These are phyloP conservation scores for Sarcophaga variegata DNA, from an alignment of 2,888 invertebrate species.

Conservation along the genomic window DNA sequence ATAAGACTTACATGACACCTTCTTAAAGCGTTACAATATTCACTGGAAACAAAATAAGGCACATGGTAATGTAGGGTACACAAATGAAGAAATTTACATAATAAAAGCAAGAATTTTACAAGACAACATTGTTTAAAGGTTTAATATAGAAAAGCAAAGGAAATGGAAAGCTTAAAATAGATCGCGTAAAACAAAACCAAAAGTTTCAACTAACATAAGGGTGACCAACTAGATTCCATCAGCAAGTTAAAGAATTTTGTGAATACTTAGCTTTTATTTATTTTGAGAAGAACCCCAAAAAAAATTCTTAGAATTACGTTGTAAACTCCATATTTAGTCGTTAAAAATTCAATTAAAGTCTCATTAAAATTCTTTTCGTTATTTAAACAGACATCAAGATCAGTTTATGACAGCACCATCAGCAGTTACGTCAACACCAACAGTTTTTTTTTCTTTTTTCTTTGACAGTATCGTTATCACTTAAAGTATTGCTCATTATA, in stretches of 20 bases:
- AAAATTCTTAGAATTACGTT: too few species aligned
- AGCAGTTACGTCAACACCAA: not conserved
- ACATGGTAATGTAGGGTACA: too few species aligned
- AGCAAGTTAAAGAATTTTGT: too few species aligned
- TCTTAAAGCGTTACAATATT: too few species aligned
- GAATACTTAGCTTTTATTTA: too few species aligned
- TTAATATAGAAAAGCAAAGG: not conserved
- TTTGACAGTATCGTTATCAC: not conserved
- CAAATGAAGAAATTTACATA: not conserved
- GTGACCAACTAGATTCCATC: too few species aligned
- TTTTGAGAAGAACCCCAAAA: too few species aligned
- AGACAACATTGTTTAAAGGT: not conserved
- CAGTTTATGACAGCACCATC: not conserved
- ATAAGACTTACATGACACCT: too few species aligned
- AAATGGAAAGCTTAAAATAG: not conserved
- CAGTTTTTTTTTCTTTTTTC: not conserved
- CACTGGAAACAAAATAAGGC: too few species aligned
- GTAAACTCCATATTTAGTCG: too few species aligned
- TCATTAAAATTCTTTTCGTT: constrained; percentile 32
- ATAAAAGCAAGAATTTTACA: not conserved
- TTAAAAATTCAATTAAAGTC: not conserved
- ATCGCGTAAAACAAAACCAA: too few species aligned
- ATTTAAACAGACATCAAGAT: not conserved
- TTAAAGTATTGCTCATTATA: constrained; percentile 9
- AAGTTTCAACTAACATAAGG: fast-evolving